Evolutionary conservation across 2,888 invertebrate genomes (phyloP).

Genomic region (Zonitis immaculata): DNA sequence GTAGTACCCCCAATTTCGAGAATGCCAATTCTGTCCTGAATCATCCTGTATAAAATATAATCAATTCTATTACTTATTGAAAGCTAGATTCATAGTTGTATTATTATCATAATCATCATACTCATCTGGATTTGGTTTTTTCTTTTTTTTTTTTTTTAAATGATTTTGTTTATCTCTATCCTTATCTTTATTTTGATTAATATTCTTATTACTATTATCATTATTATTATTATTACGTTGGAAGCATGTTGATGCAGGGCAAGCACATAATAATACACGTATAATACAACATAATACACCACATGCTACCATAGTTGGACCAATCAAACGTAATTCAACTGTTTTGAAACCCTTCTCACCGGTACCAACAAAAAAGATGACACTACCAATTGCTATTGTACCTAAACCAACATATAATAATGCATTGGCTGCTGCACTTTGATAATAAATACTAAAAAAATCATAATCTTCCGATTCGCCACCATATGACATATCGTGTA

Average conservation of each 20-base stretch:
- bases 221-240: slow-evolving; percentile 51
- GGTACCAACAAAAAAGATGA: slow-evolving; percentile 85
- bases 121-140: slow-evolving; percentile 50
- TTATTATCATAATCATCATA: slow-evolving; percentile 32
- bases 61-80: slow-evolving; percentile 27
- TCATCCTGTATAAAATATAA: too few relatives aligned
- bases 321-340: slow-evolving; percentile 78
- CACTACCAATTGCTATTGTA: slow-evolving; percentile 76
- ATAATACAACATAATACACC: slow-evolving; percentile 79
- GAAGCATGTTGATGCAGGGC: slow-evolving; percentile 68
- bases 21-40: too few relatives aligned
- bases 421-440: slow-evolving; percentile 78
- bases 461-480: slow-evolving; percentile 65
- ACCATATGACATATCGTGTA: slow-evolving; percentile 76
- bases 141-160: slow-evolving; percentile 48
- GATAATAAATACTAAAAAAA: slow-evolving; percentile 60
- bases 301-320: slow-evolving; percentile 66
- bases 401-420: slow-evolving; percentile 82
- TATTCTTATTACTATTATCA: slow-evolving; percentile 54
- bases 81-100: neutral
- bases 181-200: slow-evolving; percentile 54
- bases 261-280: slow-evolving; percentile 78
- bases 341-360: slow-evolving; percentile 87
- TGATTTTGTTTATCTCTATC: slow-evolving; percentile 42
- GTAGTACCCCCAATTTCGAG: too few relatives aligned